Evolutionary conservation across 2,888 invertebrate genomes (phyloP).

Genomic region (Alcis repandata): DNA sequence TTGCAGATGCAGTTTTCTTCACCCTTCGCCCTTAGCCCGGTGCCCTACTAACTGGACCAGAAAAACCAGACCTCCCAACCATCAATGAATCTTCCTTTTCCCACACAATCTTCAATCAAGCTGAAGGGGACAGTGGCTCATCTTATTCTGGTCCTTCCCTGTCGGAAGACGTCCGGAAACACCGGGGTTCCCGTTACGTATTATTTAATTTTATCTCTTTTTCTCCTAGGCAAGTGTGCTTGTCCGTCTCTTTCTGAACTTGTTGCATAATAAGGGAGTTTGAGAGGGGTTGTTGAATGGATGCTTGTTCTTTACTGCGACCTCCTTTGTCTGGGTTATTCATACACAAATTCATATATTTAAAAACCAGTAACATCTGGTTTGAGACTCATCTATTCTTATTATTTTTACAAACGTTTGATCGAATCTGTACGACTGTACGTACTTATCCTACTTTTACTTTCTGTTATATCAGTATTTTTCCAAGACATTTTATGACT

Average conservation of each 20-base stretch:
- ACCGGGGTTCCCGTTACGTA: conserved; percentile 71
- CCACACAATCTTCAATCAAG: conserved; percentile 43
- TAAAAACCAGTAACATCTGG: conserved; percentile 46
- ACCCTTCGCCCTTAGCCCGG: conserved; percentile 65
- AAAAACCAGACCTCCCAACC: conserved; percentile 48
- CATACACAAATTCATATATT: conserved; percentile 58
- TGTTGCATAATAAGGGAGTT: conserved; percentile 64
- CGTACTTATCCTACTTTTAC: neutral
- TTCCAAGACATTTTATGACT: no score
- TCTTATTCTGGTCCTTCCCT: conserved; percentile 60
- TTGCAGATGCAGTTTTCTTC: conserved; percentile 47
- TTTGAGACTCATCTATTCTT: conserved; percentile 29
- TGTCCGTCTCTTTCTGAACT: conserved; percentile 58
- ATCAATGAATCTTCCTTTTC: conserved; percentile 54
- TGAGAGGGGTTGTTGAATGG: conserved; percentile 65
- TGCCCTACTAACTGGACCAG: conserved; percentile 71
- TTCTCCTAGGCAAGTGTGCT: conserved; percentile 40
- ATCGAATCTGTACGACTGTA: neutral
- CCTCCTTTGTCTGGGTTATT: conserved; percentile 58
- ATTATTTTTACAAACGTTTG: conserved; percentile 10
- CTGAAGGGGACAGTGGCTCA: conserved; percentile 62
- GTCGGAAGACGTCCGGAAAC: conserved; percentile 75
- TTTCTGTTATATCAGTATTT: neutral
- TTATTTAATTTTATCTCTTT: conserved; percentile 57
- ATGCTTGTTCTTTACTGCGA: conserved; percentile 62